Conservation (phyloP, 2,113 vertebrate genomes). For the Rhombomys opimus region DNA sequence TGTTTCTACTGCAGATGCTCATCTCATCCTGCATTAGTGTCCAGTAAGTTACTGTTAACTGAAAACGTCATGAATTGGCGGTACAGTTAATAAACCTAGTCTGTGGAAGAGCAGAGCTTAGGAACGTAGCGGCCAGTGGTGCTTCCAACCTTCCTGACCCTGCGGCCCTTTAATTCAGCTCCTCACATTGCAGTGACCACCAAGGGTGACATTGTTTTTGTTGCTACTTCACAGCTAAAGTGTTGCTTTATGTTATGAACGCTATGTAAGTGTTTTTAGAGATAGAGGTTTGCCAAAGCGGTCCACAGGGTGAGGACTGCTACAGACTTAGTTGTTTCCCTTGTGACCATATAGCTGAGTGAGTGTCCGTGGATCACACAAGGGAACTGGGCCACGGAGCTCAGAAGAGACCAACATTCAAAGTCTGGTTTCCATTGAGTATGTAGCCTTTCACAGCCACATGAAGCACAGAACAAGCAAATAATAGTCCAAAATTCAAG, state of each 20-base stretch:
- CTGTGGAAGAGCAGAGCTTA: background rate
- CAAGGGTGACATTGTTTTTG: background rate
- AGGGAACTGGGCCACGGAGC: background rate
- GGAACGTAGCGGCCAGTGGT: too few relatives aligned
- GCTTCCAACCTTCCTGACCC: background rate
- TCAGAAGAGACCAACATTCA: background rate
- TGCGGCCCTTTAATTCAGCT: background rate
- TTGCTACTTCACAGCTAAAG: background rate
- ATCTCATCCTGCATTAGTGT: background rate
- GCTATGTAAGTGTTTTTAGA: background rate
- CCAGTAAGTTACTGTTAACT: background rate
- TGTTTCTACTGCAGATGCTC: background rate
- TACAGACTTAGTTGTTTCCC: background rate
- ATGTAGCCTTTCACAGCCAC: background rate
- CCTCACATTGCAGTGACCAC: background rate
- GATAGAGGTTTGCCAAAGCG: background rate
- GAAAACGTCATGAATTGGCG: background rate
- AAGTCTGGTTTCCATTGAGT: background rate
- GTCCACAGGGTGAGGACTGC: background rate
- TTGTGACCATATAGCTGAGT: background rate
- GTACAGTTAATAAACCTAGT: background rate
- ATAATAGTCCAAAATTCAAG: background rate
- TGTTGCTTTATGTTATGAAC: background rate
- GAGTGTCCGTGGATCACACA: background rate
- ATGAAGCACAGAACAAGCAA: background rate